These are phyloP conservation scores for Pantherophis vulpinus DNA, from an alignment of 2,797 vertebrate genomes.

Conservation along the genomic window DNA sequence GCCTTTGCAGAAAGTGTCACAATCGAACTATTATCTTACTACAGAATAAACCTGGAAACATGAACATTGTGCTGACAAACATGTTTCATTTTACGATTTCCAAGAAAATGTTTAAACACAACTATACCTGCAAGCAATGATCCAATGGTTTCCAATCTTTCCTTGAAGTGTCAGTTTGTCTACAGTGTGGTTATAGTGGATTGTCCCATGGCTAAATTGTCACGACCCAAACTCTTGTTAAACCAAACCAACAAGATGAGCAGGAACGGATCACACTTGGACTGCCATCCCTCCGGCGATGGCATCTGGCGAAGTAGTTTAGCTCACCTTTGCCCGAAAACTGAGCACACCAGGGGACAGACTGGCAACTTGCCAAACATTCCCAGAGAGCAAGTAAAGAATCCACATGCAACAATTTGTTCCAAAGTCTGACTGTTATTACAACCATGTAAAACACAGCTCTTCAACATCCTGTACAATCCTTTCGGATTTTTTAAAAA, in stretches of 20 bases:
- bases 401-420: conserved; percentile 16
- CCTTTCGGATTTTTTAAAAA: background rate
- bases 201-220: background rate
- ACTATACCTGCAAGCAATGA: background rate
- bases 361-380: background rate
- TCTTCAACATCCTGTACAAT: conserved; percentile 24
- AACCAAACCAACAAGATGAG: background rate
- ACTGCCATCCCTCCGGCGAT: too few species aligned
- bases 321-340: background rate
- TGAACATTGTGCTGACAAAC: background rate
- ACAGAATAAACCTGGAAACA: background rate
- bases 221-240: background rate
- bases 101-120: background rate
- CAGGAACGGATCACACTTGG: background rate
- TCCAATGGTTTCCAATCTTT: background rate
- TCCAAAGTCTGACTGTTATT: conserved; percentile 42
- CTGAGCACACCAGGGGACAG: background rate
- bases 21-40: too few species aligned
- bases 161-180: background rate
- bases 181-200: too few species aligned
- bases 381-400: background rate
- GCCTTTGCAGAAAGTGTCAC: background rate
- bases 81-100: background rate
- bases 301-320: background rate
- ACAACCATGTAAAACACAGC: conserved; percentile 53